These are phyloP conservation scores for Notocelia uddmanniana DNA, from an alignment of 2,888 invertebrate genomes.

Conservation along the genomic window DNA sequence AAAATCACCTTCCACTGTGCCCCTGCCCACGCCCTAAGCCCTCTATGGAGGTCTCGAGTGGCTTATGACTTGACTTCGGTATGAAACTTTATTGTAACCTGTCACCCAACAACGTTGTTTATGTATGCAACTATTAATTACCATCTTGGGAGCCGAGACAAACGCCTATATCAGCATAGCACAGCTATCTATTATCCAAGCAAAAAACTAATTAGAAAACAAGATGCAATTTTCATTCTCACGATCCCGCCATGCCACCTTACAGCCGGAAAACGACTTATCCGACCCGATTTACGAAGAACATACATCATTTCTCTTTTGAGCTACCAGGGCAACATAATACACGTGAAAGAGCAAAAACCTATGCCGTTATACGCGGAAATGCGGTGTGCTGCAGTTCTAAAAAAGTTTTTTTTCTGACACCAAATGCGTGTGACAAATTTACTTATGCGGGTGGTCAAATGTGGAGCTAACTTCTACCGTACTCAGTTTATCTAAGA, in stretches of 20 bases:
- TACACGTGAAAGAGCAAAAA: constrained; percentile 43
- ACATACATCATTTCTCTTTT: background rate
- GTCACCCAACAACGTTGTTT: constrained; percentile 9
- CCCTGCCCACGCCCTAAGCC: no score
- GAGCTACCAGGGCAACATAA: background rate
- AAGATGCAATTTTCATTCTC: constrained; percentile 46
- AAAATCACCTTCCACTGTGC: background rate
- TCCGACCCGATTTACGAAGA: background rate
- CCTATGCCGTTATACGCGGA: constrained; percentile 43
- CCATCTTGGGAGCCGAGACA: constrained; percentile 38
- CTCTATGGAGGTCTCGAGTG: background rate
- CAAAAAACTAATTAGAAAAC: constrained; percentile 47
- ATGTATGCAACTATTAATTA: constrained; percentile 42
- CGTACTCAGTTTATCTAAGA: background rate
- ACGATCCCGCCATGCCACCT: constrained; percentile 25
- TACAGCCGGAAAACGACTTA: background rate
- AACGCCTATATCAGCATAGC: constrained; percentile 22
- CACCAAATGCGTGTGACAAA: constrained; percentile 38
- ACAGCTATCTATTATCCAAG: constrained; percentile 25
- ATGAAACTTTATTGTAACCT: constrained; percentile 2
- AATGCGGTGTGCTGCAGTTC: constrained; percentile 38
- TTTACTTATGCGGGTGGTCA: constrained; percentile 13
- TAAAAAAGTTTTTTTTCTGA: constrained; percentile 40
- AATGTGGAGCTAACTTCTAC: constrained; percentile 3
- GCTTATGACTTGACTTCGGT: background rate